Percentiles rank a stretch among this genome's conserved stretches.
These are phyloP conservation scores for Neogobius melanostomus DNA, from an alignment of 2,113 vertebrate genomes.

Conservation along the genomic window DNA sequence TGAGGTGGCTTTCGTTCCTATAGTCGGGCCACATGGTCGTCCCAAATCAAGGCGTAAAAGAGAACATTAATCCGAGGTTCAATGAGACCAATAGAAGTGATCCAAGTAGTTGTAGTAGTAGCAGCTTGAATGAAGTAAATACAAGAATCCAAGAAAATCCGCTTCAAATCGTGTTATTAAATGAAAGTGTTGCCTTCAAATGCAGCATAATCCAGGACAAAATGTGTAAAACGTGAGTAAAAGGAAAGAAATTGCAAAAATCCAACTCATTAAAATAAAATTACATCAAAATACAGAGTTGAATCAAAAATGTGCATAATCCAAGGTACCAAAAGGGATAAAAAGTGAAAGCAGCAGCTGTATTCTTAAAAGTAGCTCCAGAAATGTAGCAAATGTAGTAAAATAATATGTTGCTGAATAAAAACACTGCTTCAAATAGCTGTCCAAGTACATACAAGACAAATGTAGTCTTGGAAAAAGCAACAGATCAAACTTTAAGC, in stretches of 20 bases:
- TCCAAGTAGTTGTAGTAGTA: conserved; percentile 4
- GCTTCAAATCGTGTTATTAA: too few relatives aligned
- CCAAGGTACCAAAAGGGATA: background rate
- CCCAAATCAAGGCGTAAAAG: conserved; percentile 10
- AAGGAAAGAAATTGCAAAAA: background rate
- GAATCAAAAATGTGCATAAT: background rate
- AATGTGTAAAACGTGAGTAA: background rate
- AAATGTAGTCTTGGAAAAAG: conserved; percentile 22
- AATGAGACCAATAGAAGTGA: conserved; percentile 9
- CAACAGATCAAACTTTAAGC: background rate
- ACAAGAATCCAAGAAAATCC: background rate
- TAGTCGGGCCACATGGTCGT: conserved; percentile 75
- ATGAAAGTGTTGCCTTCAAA: too few relatives aligned
- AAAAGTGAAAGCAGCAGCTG: background rate
- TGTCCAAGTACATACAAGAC: conserved; percentile 33
- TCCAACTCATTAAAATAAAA: background rate
- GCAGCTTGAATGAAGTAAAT: background rate
- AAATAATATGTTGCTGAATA: background rate
- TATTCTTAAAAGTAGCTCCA: background rate
- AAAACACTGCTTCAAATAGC: conserved; percentile 10
- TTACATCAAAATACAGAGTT: too few relatives aligned
- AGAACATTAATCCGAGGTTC: conserved; percentile 39
- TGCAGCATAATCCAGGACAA: too few relatives aligned
- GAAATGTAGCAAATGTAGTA: background rate
- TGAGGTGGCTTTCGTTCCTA: conserved; percentile 80